Conservation (phyloP, 2,888 invertebrate genomes). For the Hypselothyrea guttata region DNA sequence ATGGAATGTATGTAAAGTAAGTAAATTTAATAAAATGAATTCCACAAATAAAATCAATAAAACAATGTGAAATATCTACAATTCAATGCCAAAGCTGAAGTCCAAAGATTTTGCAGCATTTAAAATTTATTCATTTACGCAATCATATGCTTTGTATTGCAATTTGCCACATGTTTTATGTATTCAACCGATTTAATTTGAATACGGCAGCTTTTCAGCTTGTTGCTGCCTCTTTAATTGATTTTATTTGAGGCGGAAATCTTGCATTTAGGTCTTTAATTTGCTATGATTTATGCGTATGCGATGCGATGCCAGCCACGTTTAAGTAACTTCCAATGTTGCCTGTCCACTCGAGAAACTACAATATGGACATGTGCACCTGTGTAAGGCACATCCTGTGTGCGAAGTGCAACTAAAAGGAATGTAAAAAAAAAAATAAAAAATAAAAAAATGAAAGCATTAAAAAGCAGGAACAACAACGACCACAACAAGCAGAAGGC, state of each 20-base stretch:
- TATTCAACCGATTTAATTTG: background rate
- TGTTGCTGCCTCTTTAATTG: slow-evolving; percentile 30
- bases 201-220: background rate
- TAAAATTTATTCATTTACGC: no score
- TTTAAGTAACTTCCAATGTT: slow-evolving; percentile 58
- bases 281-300: slow-evolving; percentile 67
- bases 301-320: slow-evolving; percentile 14
- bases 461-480: slow-evolving; percentile 4
- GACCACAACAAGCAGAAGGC: slow-evolving; percentile 1
- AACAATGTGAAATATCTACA: no score
- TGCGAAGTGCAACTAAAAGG: slow-evolving; percentile 21
- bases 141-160: no score
- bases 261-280: slow-evolving; percentile 49
- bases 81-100: no score
- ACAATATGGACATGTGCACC: slow-evolving; percentile 64
- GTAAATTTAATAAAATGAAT: no score
- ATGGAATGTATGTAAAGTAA: no score
- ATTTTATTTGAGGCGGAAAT: slow-evolving; percentile 46
- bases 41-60: no score
- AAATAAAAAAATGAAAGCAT: slow-evolving; percentile 9
- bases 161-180: no score
- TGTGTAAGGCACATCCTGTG: slow-evolving; percentile 71
- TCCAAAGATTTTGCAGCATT: no score
- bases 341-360: slow-evolving; percentile 7
- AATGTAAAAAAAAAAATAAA: slow-evolving; percentile 12